These are phyloP conservation scores for Drosophila orosa DNA, from an alignment of 1,140 invertebrate species.

Conservation along the genomic window DNA sequence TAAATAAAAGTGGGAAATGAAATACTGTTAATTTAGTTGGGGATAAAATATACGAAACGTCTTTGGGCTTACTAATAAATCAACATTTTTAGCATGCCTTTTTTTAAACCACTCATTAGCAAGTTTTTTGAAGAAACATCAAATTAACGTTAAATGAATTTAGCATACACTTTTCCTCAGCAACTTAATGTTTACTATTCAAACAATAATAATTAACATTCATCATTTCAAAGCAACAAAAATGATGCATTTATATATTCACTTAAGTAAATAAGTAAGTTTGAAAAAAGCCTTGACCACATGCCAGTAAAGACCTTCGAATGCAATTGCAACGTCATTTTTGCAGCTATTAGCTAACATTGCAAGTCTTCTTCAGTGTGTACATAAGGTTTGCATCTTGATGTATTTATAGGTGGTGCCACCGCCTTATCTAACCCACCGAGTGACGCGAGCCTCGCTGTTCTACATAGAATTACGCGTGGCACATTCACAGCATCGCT, in stretches of 20 bases:
- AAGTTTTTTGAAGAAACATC: background rate
- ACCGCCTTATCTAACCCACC: slow-evolving; percentile 16
- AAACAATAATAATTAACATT: slow-evolving; percentile 26
- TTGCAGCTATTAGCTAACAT: slow-evolving; percentile 66
- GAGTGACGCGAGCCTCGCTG: slow-evolving; percentile 22
- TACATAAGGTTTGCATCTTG: slow-evolving; percentile 22
- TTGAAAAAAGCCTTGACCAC: slow-evolving; percentile 61
- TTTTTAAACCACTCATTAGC: background rate
- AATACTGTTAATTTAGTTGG: no score
- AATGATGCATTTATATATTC: slow-evolving; percentile 14
- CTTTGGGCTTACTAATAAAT: slow-evolving; percentile 4
- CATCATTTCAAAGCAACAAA: slow-evolving; percentile 1
- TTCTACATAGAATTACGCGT: slow-evolving; percentile 73
- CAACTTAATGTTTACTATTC: slow-evolving; percentile 37
- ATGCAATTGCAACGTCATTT: slow-evolving; percentile 58
- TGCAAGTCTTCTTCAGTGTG: slow-evolving; percentile 36
- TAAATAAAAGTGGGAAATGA: background rate
- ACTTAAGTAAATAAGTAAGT: slow-evolving; percentile 4
- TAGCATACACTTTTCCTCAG: slow-evolving; percentile 27
- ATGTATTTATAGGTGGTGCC: slow-evolving; percentile 47
- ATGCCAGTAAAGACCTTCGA: slow-evolving; percentile 55
- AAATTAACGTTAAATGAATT: background rate
- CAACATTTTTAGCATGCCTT: background rate
- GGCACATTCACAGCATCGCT: slow-evolving; percentile 39
- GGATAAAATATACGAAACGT: no score